Percentiles rank a stretch among this genome's conserved stretches.
Conservation (phyloP, 2,113 vertebrate species). For the Maccullochella peelii region DNA sequence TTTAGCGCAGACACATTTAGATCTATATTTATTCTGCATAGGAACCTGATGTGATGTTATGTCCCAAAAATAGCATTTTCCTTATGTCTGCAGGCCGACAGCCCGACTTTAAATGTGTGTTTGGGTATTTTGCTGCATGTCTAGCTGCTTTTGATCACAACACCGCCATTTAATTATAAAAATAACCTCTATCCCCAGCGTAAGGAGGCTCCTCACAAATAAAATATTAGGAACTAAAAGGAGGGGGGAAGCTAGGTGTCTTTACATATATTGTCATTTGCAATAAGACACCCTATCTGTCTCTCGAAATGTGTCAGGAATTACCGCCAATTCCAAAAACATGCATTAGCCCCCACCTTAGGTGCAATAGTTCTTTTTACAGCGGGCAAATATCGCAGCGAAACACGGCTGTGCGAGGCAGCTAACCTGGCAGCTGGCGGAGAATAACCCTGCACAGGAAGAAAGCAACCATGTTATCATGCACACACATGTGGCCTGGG, state of each 20-base stretch:
- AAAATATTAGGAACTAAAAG: slow-evolving; percentile 80
- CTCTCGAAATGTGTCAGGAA: slow-evolving; percentile 85
- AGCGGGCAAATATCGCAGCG: slow-evolving; percentile 84
- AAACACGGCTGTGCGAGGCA: slow-evolving; percentile 84
- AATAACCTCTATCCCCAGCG: slow-evolving; percentile 68
- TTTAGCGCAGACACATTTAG: slow-evolving; percentile 16
- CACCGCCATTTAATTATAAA: slow-evolving; percentile 63
- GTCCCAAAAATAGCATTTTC: slow-evolving; percentile 27
- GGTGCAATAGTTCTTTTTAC: slow-evolving; percentile 82
- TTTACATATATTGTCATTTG: slow-evolving; percentile 84
- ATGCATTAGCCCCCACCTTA: slow-evolving; percentile 87
- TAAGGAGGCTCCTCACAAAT: slow-evolving; percentile 69
- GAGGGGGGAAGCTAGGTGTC: slow-evolving; percentile 69
- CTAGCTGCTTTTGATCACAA: slow-evolving; percentile 64
- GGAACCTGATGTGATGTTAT: slow-evolving; percentile 14
- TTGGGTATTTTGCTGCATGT: slow-evolving; percentile 48
- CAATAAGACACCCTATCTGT: slow-evolving; percentile 85
- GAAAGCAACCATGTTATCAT: slow-evolving; percentile 88
- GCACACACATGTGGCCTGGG: slow-evolving; percentile 88
- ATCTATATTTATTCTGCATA: slow-evolving; percentile 3
- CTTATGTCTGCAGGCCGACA: slow-evolving; percentile 4
- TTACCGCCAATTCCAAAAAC: slow-evolving; percentile 86
- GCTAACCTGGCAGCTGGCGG: slow-evolving; percentile 86
- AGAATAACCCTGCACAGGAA: slow-evolving; percentile 82
- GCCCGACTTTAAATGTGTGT: slow-evolving; percentile 38